Conservation (phyloP, 2,888 invertebrate genomes). For the Agelastica alni region DNA sequence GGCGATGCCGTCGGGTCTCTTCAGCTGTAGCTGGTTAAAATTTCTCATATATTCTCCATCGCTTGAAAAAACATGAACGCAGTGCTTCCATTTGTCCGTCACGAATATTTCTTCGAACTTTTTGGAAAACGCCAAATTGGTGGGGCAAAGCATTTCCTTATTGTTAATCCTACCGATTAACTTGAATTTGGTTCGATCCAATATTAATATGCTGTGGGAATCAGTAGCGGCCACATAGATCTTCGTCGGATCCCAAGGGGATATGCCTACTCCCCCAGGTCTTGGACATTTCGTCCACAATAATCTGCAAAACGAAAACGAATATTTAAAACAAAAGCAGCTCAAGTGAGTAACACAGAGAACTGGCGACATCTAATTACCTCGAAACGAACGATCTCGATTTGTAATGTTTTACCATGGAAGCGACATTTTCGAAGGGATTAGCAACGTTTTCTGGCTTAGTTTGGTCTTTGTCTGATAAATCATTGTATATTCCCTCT, state of each 20-base stretch:
- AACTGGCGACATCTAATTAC: too few relatives aligned
- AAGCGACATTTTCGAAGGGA: conserved; percentile 60
- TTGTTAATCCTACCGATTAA: conserved; percentile 59
- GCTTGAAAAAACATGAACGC: conserved; percentile 69
- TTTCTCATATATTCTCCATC: conserved; percentile 64
- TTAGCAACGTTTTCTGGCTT: conserved; percentile 52
- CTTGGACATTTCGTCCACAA: conserved; percentile 64
- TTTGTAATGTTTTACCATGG: conserved; percentile 60
- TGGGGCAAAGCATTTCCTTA: conserved; percentile 66
- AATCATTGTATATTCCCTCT: conserved; percentile 59
- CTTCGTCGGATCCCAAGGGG: conserved; percentile 66
- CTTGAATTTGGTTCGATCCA: conserved; percentile 52
- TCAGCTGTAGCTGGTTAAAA: conserved; percentile 67
- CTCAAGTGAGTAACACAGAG: background rate
- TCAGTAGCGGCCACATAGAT: conserved; percentile 69
- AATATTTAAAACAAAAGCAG: background rate
- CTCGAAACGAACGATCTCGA: conserved; percentile 50
- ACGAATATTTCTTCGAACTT: conserved; percentile 64
- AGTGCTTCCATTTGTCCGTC: conserved; percentile 71
- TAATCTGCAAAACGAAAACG: conserved; percentile 53
- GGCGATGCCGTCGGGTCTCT: conserved; percentile 76
- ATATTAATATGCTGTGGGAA: conserved; percentile 44
- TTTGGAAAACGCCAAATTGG: conserved; percentile 65
- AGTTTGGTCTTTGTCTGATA: conserved; percentile 57
- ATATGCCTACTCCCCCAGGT: conserved; percentile 70